Base-by-base conservation (phyloP, 2,113 vertebrate genomes). In the Mionectes macconnelli region DNA sequence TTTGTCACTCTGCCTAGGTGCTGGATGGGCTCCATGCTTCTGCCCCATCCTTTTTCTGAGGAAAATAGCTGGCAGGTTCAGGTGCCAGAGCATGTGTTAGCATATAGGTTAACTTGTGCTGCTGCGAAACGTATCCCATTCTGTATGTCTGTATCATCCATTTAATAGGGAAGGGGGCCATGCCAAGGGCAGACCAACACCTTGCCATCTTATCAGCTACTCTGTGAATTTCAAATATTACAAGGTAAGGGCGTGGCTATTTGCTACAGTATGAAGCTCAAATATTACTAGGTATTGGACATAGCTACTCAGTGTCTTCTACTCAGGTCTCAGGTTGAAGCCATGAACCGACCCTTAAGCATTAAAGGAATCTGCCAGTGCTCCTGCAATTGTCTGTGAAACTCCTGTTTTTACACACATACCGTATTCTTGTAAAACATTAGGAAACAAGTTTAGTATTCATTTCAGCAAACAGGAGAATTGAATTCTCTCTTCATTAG, bases 401-500 rank as follows among this genome's bases (percentile, higher is more conserved):
- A 64, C 85, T 86, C 75, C 70, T 88, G 72, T 88, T 94, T 93
- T 77, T 83, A 89, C 73, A 87, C 73, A 75, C 53, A 33, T 68
- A 19, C 49, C 0, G 0, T 53, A 37, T 93, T 96, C 92, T 93
- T 83, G 80, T 94, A 93, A 96, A 97, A 96, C 83, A 90, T 95
- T 44, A 63, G 96, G 88, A 86, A 50, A 95, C 76, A 92, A 92
- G 92, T 89, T 94, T 80, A 76, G 86, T 57, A 88, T 90, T 97
- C 90, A 78, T 95, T 97, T 96, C 85, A 84, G 86, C 90, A 92
- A 96, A 92, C 79, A 81, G 75, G 83, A 96, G 96, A 96, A 96
- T 96, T 97, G 95, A 94, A 94, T 97, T 95, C 90, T 93, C 90
- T 96, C 93, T 93, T 95, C 92, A 62, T 97, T 95, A 96, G 92